Evolutionary conservation across 1,140 invertebrate genomes (phyloP).

Genomic region (Andricus grossulariae): DNA sequence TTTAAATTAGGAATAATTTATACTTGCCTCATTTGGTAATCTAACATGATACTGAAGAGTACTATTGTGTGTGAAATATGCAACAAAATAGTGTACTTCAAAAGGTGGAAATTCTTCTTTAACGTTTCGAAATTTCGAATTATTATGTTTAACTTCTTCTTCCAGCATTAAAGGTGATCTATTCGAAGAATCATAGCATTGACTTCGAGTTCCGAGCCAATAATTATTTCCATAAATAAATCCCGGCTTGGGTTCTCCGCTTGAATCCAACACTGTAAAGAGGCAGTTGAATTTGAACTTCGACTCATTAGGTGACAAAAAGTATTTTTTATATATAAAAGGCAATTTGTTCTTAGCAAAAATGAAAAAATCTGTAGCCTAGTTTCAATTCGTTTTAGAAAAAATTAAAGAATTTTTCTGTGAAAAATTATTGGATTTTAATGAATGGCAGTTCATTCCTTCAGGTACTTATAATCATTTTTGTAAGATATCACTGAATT

Average conservation of each 20-base stretch:
- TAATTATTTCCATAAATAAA: conserved; percentile 75
- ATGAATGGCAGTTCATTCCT: no score
- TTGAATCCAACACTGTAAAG: conserved; percentile 74
- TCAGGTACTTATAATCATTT: no score
- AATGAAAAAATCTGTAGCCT: no score
- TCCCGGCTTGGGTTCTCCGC: conserved; percentile 69
- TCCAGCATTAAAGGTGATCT: conserved; percentile 52
- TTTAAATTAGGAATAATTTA: conserved; percentile 30
- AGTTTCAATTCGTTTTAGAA: no score
- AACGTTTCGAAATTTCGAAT: conserved; percentile 57
- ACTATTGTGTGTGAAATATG: conserved; percentile 70
- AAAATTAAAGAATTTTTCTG: no score
- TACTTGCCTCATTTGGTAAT: conserved; percentile 67
- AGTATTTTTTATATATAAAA: no score
- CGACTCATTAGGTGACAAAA: no score
- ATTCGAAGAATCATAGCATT: conserved; percentile 67
- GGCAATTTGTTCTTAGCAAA: no score
- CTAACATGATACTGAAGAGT: conserved; percentile 70
- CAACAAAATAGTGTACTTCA: conserved; percentile 66
- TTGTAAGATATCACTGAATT: no score
- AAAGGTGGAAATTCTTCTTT: conserved; percentile 71
- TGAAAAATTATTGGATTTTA: no score
- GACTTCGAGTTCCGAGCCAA: conserved; percentile 72
- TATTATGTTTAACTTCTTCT: conserved; percentile 49
- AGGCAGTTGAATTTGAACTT: neutral